A percentile compares a stretch with the other conserved stretches of the same genome.
Evolutionary conservation across 1,140 invertebrate species (phyloP).

Genomic region (Bombus vancouverensis): DNA sequence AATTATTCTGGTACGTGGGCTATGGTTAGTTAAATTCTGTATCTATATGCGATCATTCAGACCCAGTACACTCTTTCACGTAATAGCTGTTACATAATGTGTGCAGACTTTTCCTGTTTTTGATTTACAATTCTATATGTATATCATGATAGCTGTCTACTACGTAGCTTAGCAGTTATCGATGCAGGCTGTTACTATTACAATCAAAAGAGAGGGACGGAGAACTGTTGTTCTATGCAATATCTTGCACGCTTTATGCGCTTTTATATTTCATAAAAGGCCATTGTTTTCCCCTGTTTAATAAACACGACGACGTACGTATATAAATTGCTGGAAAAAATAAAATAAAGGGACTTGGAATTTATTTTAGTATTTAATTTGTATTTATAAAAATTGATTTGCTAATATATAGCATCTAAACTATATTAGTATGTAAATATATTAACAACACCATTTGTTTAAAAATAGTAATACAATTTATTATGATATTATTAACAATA

Average conservation of each 20-base stretch:
- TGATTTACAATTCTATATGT: neutral
- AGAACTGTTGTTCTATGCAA: neutral
- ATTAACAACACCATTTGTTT: no score
- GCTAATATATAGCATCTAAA: no score
- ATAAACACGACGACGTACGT: neutral
- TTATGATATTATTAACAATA: no score
- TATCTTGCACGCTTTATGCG: neutral
- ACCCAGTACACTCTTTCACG: neutral
- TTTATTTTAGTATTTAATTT: no score
- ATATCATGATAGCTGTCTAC: neutral
- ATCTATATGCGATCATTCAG: neutral
- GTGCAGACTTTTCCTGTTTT: neutral
- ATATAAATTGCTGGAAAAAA: neutral
- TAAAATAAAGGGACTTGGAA: no score
- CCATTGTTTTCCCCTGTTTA: neutral
- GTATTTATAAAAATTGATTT: no score
- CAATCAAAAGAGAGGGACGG: neutral
- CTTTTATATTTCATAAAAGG: neutral
- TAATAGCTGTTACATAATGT: constrained; percentile 1
- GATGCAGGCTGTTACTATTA: neutral
- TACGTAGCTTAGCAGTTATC: neutral
- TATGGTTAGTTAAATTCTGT: neutral
- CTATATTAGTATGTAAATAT: no score
- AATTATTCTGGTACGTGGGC: neutral
- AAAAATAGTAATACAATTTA: no score